Percentiles rank a stretch among this genome's conserved stretches.
Conservation (phyloP, 2,113 vertebrate species). For the Rhinopomastus cyanomelas region DNA sequence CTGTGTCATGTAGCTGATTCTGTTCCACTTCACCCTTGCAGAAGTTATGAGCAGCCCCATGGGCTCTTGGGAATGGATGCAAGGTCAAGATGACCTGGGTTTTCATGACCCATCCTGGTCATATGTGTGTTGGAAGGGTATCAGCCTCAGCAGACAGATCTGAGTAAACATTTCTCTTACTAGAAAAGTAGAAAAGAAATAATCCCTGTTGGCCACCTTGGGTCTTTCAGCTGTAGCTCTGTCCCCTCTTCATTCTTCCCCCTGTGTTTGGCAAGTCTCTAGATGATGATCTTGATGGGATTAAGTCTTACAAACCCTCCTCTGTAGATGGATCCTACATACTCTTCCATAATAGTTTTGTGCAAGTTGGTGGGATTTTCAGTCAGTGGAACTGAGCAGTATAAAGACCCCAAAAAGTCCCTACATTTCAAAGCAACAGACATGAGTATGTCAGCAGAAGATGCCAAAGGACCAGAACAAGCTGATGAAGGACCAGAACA, state of each 20-base stretch:
- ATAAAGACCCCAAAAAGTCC: neutral
- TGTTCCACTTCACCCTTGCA: rapidly evolving
- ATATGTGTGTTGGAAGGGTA: neutral
- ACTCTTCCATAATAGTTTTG: neutral
- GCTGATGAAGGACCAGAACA: neutral
- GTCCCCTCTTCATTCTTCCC: neutral
- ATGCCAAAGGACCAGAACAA: too few relatives aligned
- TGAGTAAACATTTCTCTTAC: neutral
- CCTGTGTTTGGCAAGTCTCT: neutral
- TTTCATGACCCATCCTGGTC: neutral
- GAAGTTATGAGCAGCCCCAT: neutral
- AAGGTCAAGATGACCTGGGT: neutral
- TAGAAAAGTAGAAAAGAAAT: neutral
- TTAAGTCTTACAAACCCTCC: neutral
- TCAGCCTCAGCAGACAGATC: neutral
- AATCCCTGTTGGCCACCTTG: neutral
- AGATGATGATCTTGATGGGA: rapidly evolving
- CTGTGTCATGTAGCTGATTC: neutral
- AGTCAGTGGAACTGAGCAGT: neutral
- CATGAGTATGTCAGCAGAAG: too few relatives aligned
- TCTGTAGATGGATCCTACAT: neutral
- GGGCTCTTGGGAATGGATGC: neutral
- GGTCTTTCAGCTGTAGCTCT: neutral
- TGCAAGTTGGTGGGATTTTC: neutral
- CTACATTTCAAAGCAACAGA: neutral